phyloP scores from a whole-genome alignment of 1,140 invertebrate genomes.

The Linepithema humile region DNA sequence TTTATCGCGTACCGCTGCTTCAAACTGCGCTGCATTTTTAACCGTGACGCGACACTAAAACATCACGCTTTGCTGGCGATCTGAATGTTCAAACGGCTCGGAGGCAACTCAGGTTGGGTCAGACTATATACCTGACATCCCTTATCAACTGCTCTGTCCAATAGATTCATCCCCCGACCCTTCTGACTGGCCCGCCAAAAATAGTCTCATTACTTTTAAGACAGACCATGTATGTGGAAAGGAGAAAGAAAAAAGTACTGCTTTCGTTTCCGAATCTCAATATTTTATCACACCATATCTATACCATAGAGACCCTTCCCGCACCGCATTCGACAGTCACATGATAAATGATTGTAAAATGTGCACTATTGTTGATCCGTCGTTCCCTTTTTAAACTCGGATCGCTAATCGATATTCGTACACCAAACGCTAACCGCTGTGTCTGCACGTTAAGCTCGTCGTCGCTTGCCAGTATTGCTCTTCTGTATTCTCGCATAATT shows the following conservation, averaged over 20 bases:
- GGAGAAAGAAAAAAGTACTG: slow-evolving; percentile 27
- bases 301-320: slow-evolving; percentile 63
- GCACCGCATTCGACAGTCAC: slow-evolving; percentile 67
- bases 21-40: no score
- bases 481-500: slow-evolving; percentile 80
- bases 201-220: no score
- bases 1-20: no score
- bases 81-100: no score
- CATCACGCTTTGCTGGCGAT: no score
- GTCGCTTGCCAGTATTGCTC: slow-evolving; percentile 82
- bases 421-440: slow-evolving; percentile 79
- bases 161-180: no score
- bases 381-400: slow-evolving; percentile 59
- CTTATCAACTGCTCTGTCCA: no score
- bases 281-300: slow-evolving; percentile 64
- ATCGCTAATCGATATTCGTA: slow-evolving; percentile 73
- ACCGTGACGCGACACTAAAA: no score
- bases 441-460: slow-evolving; percentile 80
- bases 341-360: slow-evolving; percentile 65
- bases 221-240: not conserved
- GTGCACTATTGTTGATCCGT: slow-evolving; percentile 61
- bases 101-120: no score
- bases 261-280: slow-evolving; percentile 60
- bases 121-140: no score
- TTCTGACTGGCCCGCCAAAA: no score